Evolutionary conservation across 2,888 invertebrate genomes (phyloP), one percentile per base, ranked within the genome.

Genomic region (Megalurothrips usitatus): DNA sequence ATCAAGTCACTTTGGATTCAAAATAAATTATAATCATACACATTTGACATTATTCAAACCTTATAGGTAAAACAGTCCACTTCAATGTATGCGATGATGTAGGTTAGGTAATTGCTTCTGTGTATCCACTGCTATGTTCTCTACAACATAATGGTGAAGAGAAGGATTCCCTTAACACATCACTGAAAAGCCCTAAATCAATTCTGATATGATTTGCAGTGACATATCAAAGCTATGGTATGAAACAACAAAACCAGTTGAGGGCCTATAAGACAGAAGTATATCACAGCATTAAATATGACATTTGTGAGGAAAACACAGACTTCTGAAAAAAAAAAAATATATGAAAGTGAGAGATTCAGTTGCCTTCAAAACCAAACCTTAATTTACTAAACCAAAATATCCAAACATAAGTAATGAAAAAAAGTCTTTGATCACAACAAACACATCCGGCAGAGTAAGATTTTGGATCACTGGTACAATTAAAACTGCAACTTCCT

Each of bases 261-360:
- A 26, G 26, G 26, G 26, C 68, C 12, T 75, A 26, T 19, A 58
- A 58, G 17, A 75, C 12, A 26, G n/a, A 23, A 26, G 68, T 75
- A 75, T 75, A 75, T 75, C 68, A 75, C 68, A 75, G 68, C 9
- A 26, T 75, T 75, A 75, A 75, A 26, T 75, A 26, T 10, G 23
- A 75, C 26, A 12, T 8, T 26, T 9, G 19, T 26, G 26, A 4
- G 68, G 68, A 75, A 26, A 75, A 75, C 68, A 26, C 9, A 11
- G 10, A 75, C 68, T 8, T 75, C 68, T 12, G 12, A 75, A 58
- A n/a, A 14, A 58, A 58, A 58, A 10, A 4, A 52, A 52, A 52
- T 52, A 58, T 6, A 58, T 6, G 6, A 58, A 58, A 17, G n/a
- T 19, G 17, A 58, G 0, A n/a, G n/a, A 19, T n/a, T 58, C 11